Conservation (phyloP, 2,113 vertebrate genomes). For the Terrapene triunguis region DNA sequence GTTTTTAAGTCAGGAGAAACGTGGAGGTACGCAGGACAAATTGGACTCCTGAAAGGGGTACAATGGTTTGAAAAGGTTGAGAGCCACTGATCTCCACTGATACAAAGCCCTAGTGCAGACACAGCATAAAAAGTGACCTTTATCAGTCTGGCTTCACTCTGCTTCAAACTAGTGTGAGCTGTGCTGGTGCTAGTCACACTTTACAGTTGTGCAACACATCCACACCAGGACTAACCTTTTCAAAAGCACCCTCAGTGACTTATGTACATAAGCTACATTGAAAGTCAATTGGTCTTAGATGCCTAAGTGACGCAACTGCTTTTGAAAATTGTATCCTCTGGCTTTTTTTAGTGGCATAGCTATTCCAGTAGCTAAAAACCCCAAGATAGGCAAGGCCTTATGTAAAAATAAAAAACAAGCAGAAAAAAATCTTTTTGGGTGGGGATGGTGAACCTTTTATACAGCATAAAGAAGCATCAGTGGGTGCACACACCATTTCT, state of each 20-base stretch:
- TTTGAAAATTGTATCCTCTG: neutral
- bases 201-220: neutral
- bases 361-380: rapidly evolving
- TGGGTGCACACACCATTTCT: neutral
- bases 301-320: neutral
- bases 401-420: neutral
- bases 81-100: neutral
- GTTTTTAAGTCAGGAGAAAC: no score
- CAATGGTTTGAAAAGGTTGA: no score
- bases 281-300: rapidly evolving
- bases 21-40: no score
- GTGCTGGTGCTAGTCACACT: neutral
- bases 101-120: neutral
- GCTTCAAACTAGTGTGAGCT: neutral
- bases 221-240: neutral
- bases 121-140: neutral
- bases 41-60: no score
- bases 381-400: neutral
- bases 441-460: neutral
- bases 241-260: neutral
- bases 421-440: neutral
- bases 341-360: neutral
- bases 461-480: neutral
- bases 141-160: neutral
- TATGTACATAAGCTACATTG: rapidly evolving